Conservation (phyloP, 2,113 vertebrate species). For the Plotosus lineatus region DNA sequence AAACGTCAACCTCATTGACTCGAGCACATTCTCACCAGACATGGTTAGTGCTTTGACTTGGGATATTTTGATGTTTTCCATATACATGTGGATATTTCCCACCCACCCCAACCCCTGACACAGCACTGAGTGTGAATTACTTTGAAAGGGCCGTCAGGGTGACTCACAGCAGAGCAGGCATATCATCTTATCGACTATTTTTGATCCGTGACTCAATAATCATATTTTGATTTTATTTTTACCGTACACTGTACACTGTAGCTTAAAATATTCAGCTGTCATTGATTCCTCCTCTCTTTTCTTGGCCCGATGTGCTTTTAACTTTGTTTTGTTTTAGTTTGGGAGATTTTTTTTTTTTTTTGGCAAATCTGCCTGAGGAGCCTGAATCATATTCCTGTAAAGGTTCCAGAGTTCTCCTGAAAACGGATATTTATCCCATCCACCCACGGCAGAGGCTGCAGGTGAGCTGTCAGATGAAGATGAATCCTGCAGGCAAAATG, state of each 20-base stretch:
- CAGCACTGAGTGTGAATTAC: constrained; percentile 1
- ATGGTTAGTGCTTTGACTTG: background rate
- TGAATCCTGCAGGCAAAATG: constrained; percentile 15
- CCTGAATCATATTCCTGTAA: background rate
- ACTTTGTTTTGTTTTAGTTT: background rate
- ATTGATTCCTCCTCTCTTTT: background rate
- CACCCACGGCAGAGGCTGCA: constrained; percentile 21
- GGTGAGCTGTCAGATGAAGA: constrained; percentile 31
- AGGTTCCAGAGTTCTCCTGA: constrained; percentile 11
- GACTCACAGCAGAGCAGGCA: constrained; percentile 9
- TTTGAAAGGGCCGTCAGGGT: constrained; percentile 1
- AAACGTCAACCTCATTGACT: too few relatives aligned
- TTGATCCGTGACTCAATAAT: background rate
- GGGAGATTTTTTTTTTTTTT: background rate
- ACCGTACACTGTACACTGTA: background rate
- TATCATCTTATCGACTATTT: background rate
- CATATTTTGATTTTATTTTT: background rate
- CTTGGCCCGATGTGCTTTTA: background rate
- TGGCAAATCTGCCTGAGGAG: background rate
- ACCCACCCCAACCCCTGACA: background rate
- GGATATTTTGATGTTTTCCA: background rate
- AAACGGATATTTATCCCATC: constrained; percentile 34
- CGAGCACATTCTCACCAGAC: background rate
- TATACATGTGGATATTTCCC: background rate
- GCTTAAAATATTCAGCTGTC: constrained; percentile 3